These are phyloP conservation scores for Lycia hirtaria DNA, from an alignment of 2,888 invertebrate genomes.

Conservation along the genomic window DNA sequence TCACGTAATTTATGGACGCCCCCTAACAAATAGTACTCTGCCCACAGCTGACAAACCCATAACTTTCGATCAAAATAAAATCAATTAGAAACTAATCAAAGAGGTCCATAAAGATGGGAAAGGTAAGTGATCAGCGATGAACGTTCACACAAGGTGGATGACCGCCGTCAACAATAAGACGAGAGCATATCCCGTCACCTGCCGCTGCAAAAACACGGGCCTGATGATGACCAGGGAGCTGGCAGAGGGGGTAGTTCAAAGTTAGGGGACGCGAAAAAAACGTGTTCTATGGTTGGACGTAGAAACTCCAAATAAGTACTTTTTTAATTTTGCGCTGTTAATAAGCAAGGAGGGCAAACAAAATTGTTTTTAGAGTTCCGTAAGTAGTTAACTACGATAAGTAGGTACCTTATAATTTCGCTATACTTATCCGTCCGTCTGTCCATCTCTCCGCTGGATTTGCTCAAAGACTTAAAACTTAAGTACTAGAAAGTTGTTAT, in stretches of 20 bases:
- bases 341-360: too few relatives aligned
- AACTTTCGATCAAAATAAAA: slow-evolving; percentile 1
- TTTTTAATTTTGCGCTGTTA: too few relatives aligned
- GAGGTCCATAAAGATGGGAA: slow-evolving; percentile 23
- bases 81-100: slow-evolving; percentile 17
- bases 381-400: too few relatives aligned
- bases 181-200: slow-evolving; percentile 75
- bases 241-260: not conserved
- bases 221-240: slow-evolving; percentile 13
- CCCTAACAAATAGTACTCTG: not conserved
- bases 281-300: too few relatives aligned
- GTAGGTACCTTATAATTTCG: too few relatives aligned
- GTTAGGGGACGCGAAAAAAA: too few relatives aligned
- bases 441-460: too few relatives aligned
- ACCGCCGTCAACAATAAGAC: slow-evolving; percentile 71
- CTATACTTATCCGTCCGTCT: too few relatives aligned
- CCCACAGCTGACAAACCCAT: not conserved
- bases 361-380: too few relatives aligned
- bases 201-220: slow-evolving; percentile 73
- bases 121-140: slow-evolving; percentile 13
- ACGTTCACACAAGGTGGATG: slow-evolving; percentile 68
- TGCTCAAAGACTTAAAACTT: too few relatives aligned
- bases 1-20: not conserved
- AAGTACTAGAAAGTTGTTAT: too few relatives aligned
- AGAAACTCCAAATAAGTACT: too few relatives aligned